These are phyloP conservation scores for Spilosoma lubricipeda DNA, from an alignment of 2,888 invertebrate species.

Conservation along the genomic window DNA sequence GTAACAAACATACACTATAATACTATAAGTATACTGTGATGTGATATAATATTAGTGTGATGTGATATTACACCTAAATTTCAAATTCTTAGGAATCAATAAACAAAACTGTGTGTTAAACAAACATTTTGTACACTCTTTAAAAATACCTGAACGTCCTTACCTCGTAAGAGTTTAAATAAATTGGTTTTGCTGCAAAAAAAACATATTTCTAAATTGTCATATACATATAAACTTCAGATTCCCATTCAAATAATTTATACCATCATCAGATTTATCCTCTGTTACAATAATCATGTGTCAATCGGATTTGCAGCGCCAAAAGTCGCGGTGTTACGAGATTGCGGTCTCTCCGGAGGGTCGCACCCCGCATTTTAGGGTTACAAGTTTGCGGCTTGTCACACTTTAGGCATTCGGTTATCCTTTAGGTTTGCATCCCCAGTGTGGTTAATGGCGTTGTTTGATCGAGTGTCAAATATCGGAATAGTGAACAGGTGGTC, in stretches of 20 bases:
- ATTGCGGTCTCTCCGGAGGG: constrained; percentile 61
- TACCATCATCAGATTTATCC: constrained; percentile 53
- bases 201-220: neutral
- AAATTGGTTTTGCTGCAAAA: neutral
- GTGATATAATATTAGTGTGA: no score
- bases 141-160: no score
- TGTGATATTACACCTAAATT: no score
- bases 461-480: constrained; percentile 33
- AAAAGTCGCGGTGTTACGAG: constrained; percentile 64
- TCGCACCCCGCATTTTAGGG: constrained; percentile 66
- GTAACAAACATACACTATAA: no score
- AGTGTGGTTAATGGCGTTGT: constrained; percentile 30
- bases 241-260: neutral
- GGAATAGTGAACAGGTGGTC: constrained; percentile 24
- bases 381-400: constrained; percentile 62
- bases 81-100: neutral
- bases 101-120: no score
- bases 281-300: constrained; percentile 37
- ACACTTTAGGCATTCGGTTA: constrained; percentile 56
- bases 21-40: no score
- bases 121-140: no score
- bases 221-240: neutral
- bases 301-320: constrained; percentile 57
- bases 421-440: constrained; percentile 41
- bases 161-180: no score